Percentiles rank a stretch among this genome's conserved stretches.
Conservation (phyloP, 2,797 vertebrate species). For the Mormyrops boulengeri region DNA sequence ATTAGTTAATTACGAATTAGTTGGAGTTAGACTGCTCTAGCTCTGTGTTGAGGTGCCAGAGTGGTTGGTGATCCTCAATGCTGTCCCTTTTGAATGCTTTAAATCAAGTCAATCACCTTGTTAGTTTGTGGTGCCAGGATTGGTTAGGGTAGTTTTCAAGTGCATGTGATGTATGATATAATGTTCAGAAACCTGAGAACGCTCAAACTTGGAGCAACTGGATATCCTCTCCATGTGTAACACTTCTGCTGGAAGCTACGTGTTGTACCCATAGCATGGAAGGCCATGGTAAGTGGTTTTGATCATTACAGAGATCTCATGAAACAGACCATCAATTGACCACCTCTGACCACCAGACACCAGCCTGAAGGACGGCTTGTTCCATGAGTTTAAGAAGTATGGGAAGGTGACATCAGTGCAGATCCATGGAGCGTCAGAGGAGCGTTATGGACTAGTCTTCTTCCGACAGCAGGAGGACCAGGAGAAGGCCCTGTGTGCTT, state of each 20-base stretch:
- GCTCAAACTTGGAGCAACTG: neutral
- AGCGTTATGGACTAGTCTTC: slow-evolving; percentile 93
- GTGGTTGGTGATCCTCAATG: neutral
- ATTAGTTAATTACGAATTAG: neutral
- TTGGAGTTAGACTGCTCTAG: neutral
- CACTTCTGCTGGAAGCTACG: neutral
- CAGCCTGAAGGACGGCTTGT: slow-evolving; percentile 97
- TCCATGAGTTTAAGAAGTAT: slow-evolving; percentile 98
- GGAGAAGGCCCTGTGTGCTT: slow-evolving; percentile 90
- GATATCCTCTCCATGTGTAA: neutral
- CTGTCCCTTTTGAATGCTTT: neutral
- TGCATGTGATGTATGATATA: neutral
- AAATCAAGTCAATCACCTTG: neutral
- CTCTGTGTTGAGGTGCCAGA: neutral
- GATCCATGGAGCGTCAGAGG: slow-evolving; percentile 91
- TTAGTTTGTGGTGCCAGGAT: neutral
- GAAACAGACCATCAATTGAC: slow-evolving; percentile 17
- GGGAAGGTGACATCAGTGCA: slow-evolving; percentile 98
- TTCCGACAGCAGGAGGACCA: slow-evolving; percentile 98
- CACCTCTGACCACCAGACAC: slow-evolving; percentile 68
- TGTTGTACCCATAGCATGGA: neutral
- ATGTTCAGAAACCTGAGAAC: neutral
- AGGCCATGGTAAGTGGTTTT: slow-evolving; percentile 9
- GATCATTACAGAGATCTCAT: slow-evolving; percentile 7
- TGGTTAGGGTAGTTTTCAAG: neutral